A percentile compares a stretch with the other conserved stretches of the same genome.
phyloP scores from a whole-genome alignment of 1,140 invertebrate species.

The Diprion similis region DNA sequence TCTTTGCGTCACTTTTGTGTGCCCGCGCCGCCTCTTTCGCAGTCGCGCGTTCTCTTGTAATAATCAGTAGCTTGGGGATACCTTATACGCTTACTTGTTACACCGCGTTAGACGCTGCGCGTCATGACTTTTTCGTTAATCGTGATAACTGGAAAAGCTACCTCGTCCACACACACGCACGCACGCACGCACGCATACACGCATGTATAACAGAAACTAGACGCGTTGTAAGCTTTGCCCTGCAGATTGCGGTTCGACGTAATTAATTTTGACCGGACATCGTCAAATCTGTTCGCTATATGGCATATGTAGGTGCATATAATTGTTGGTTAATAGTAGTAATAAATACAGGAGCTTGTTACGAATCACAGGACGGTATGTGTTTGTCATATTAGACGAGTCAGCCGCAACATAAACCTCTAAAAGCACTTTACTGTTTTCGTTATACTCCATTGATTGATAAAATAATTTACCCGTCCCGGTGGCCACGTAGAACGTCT shows the following conservation, averaged over 20 bases:
- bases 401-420: slow-evolving; percentile 46
- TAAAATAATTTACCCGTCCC: neutral
- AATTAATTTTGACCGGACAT: neutral
- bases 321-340: neutral
- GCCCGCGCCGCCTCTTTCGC: too few relatives aligned
- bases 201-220: too few relatives aligned
- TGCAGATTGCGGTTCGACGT: neutral
- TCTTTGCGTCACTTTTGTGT: neutral
- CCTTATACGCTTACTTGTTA: too few relatives aligned
- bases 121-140: too few relatives aligned
- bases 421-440: slow-evolving; percentile 59
- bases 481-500: too few relatives aligned
- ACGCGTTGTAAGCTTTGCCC: neutral
- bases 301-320: too few relatives aligned
- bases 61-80: too few relatives aligned
- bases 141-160: too few relatives aligned
- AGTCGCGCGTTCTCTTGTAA: too few relatives aligned
- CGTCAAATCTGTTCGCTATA: neutral
- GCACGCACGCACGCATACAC: too few relatives aligned
- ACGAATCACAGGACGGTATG: slow-evolving; percentile 20
- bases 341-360: neutral
- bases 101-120: too few relatives aligned
- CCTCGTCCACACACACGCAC: too few relatives aligned
- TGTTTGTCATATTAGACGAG: slow-evolving; percentile 55
- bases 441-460: slow-evolving; percentile 52